phyloP scores from a whole-genome alignment of 2,797 vertebrate species.

The Yasuhikotakia modesta region DNA sequence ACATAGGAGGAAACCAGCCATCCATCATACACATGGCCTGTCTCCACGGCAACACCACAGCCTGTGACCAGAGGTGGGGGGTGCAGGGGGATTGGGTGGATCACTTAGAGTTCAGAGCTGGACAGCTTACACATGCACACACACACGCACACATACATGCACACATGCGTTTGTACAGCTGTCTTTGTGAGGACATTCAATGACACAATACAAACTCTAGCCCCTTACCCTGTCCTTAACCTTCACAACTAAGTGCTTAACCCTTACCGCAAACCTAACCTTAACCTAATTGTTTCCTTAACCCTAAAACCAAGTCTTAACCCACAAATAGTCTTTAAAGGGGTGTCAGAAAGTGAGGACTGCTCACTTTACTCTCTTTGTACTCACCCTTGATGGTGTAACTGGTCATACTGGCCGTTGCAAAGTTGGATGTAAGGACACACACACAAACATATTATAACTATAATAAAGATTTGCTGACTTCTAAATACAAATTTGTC shows the following conservation, averaged over 20 bases:
- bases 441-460: too few relatives aligned
- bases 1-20: constrained; percentile 55
- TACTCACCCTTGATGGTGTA: too few relatives aligned
- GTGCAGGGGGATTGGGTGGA: constrained; percentile 27
- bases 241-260: too few relatives aligned
- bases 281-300: constrained; percentile 29
- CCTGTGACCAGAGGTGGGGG: constrained; percentile 36
- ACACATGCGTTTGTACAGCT: background rate
- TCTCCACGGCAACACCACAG: constrained; percentile 49
- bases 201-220: background rate
- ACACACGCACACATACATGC: too few relatives aligned
- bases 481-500: too few relatives aligned
- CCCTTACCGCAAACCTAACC: too few relatives aligned
- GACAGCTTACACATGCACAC: background rate
- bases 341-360: constrained; percentile 24
- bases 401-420: too few relatives aligned
- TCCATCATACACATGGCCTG: constrained; percentile 56
- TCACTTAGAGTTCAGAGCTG: constrained; percentile 16
- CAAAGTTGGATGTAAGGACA: too few relatives aligned
- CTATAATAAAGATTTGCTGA: constrained; percentile 14
- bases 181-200: constrained; percentile 8
- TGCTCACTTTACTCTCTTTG: too few relatives aligned
- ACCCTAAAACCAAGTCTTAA: constrained; percentile 26
- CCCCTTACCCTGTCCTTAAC: too few relatives aligned
- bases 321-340: too few relatives aligned